These are phyloP conservation scores for Torymus tubicola DNA, from an alignment of 2,888 invertebrate genomes.

Conservation along the genomic window DNA sequence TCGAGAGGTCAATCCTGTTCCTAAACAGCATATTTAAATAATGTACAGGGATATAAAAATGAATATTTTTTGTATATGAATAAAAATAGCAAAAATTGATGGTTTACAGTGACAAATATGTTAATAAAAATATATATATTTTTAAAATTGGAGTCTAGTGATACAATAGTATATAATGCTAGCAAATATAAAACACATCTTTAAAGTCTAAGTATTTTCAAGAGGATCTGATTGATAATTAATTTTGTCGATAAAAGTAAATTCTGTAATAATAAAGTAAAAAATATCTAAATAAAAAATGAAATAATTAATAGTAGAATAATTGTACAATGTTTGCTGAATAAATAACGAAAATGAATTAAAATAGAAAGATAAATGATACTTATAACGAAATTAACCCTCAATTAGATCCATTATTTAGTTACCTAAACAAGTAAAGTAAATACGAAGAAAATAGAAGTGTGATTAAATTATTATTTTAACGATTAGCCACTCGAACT, in stretches of 20 bases:
- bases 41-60: slow-evolving; percentile 52
- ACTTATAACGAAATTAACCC: slow-evolving; percentile 15
- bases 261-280: slow-evolving; percentile 39
- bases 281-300: not conserved
- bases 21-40: slow-evolving; percentile 47
- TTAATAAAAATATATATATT: slow-evolving; percentile 47
- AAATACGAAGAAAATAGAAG: slow-evolving; percentile 16
- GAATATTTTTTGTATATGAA: slow-evolving; percentile 52
- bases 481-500: slow-evolving; percentile 25
- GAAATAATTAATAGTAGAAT: slow-evolving; percentile 24
- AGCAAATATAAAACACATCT: slow-evolving; percentile 14
- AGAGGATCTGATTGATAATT: slow-evolving; percentile 26
- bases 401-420: slow-evolving; percentile 25
- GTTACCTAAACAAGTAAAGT: slow-evolving; percentile 18
- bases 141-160: slow-evolving; percentile 47
- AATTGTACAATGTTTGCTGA: slow-evolving; percentile 34
- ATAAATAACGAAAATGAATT: slow-evolving; percentile 35
- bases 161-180: slow-evolving; percentile 33
- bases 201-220: slow-evolving; percentile 29
- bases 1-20: slow-evolving; percentile 50
- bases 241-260: slow-evolving; percentile 20
- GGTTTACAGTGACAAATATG: slow-evolving; percentile 40
- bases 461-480: slow-evolving; percentile 20
- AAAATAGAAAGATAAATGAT: slow-evolving; percentile 33
- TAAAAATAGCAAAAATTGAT: slow-evolving; percentile 38